phyloP scores from a whole-genome alignment of 2,113 vertebrate genomes.

The Gallinago paraguaiae region DNA sequence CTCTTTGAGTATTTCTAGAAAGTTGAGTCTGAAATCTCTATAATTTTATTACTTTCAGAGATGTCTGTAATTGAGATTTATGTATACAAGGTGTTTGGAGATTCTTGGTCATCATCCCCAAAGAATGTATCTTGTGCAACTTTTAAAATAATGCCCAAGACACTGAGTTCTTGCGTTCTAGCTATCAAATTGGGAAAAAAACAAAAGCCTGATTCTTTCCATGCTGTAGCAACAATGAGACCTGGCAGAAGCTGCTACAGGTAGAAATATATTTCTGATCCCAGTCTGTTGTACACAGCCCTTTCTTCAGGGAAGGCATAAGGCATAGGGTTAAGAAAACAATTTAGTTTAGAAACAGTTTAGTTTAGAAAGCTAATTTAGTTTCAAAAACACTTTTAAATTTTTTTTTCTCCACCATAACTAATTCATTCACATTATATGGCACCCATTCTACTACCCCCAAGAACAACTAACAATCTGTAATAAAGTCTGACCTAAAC shows the following conservation, averaged over 20 bases:
- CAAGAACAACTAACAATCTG: not conserved
- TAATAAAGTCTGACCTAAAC: not conserved
- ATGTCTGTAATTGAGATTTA: not conserved
- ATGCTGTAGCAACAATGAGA: not conserved
- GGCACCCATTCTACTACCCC: not conserved
- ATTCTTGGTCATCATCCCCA: not conserved
- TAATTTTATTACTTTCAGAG: not conserved
- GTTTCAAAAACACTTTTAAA: not conserved
- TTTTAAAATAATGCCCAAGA: not conserved
- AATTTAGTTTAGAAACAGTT: not conserved
- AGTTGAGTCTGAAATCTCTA: not conserved
- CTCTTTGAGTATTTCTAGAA: not conserved
- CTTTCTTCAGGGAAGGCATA: not conserved
- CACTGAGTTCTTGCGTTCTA: not conserved
- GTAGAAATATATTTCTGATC: not conserved
- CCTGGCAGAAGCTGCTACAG: not conserved
- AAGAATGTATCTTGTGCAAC: not conserved
- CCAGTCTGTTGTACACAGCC: not conserved
- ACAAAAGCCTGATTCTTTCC: not conserved
- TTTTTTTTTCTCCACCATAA: not conserved
- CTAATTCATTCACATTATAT: not conserved
- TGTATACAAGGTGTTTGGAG: not conserved
- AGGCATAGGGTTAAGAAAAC: not conserved
- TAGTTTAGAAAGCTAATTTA: not conserved
- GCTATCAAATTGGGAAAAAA: not conserved